phyloP scores from a whole-genome alignment of 2,888 invertebrate species.

The Argyresthia albistria region DNA sequence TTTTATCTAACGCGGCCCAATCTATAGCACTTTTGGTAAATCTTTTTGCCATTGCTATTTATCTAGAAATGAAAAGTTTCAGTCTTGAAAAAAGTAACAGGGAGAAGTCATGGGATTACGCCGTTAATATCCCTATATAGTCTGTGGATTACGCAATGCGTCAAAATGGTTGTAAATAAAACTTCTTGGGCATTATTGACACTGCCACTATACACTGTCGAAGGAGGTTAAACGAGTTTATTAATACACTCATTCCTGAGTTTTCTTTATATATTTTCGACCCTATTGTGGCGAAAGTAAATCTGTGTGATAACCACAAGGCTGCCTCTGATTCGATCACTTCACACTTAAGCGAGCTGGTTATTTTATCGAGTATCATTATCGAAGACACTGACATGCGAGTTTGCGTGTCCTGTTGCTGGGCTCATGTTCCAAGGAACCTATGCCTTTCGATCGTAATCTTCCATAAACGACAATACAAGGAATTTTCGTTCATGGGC shows the following conservation, averaged over 20 bases:
- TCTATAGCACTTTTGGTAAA: slow-evolving; percentile 38
- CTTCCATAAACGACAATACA: not conserved
- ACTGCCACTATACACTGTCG: no score
- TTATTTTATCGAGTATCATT: slow-evolving; percentile 30
- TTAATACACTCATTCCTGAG: no score
- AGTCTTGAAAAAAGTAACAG: not conserved
- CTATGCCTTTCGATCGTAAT: slow-evolving; percentile 14
- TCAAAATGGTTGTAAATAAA: not conserved
- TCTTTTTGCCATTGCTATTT: slow-evolving; percentile 20
- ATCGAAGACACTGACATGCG: slow-evolving; percentile 27
- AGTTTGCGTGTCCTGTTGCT: slow-evolving; percentile 36
- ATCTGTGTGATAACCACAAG: not conserved
- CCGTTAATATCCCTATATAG: no score
- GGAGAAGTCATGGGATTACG: no score
- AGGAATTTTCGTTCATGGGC: slow-evolving; percentile 8
- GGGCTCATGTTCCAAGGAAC: slow-evolving; percentile 32
- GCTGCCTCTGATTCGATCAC: slow-evolving; percentile 13
- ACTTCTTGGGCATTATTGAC: no score
- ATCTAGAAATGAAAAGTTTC: not conserved
- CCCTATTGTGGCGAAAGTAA: no score
- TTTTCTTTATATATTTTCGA: no score
- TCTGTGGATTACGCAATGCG: not conserved
- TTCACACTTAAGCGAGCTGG: slow-evolving; percentile 31
- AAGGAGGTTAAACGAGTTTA: no score
- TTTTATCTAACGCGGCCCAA: slow-evolving; percentile 43